Evolutionary conservation across 2,797 vertebrate species (phyloP), one percentile per base, ranked within the genome.

Genomic region (Bradypodion ventrale): DNA sequence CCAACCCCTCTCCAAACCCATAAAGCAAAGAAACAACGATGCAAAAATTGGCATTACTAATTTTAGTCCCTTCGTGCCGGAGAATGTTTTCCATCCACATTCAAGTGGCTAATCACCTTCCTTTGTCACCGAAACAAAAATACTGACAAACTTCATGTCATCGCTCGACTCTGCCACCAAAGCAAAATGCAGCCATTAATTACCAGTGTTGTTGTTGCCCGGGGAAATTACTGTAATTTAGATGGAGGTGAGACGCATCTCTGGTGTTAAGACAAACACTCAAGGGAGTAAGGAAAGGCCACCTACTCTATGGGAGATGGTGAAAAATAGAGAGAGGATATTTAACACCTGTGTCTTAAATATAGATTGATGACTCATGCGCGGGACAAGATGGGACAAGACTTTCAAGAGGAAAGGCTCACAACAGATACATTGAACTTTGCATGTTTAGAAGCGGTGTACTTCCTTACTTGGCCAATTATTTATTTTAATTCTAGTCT

Each of bases 81-180:
- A 88, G 89, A 92, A 81, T 52, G 69, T 73, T 90, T 88, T 78
- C 90, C 84, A 87, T 90, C 93, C 88, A 87, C 88, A 88, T 89
- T 89, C 90, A 84, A 75, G 69, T 79, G 82, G 90, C 91, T 93
- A 89, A 94, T 94, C 90, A 91, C 90, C 90, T 90, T 83, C 82
- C 69, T 93, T 93, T 93, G 92, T 94, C 90, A 82, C 87, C 46
- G 90, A 87, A 92, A 93, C 89, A 94, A 93, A 94, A 94, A 91
- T 91, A 92, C 92, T 88, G 78, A 69, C 91, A 91, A 89, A 29
- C 85, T 93, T 91, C 80, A 15, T 93, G 93, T 91, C 93, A 91
- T 93, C 88, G 87, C 87, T 89, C 92, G 90, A 88, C 88, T 32
- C 88, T 7, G 91, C 87, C 72, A 89, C 87, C 77, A 80, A 83